Evolutionary conservation across 2,888 invertebrate species (phyloP).

Genomic region (Diplolepis rosae): DNA sequence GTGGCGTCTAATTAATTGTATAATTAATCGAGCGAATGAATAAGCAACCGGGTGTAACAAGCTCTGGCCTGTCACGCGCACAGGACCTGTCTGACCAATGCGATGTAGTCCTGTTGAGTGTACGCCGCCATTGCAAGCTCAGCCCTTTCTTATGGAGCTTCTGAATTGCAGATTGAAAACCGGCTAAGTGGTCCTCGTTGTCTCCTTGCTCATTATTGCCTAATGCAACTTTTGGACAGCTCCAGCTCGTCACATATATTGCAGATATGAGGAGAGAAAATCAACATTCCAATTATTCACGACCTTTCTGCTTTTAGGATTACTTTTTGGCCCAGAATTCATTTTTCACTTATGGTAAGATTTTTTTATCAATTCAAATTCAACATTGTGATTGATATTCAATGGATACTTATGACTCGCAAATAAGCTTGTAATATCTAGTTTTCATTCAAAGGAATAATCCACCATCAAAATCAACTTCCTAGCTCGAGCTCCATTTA

Average conservation of each 20-base stretch:
- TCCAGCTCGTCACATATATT: not conserved
- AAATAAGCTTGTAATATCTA: no score
- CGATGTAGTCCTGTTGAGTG: slow-evolving; percentile 57
- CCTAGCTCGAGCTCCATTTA: no score
- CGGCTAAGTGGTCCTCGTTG: not conserved
- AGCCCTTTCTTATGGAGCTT: slow-evolving; percentile 51
- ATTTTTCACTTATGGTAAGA: no score
- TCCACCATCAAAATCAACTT: no score
- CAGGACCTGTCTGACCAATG: slow-evolving; percentile 56
- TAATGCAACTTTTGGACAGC: slow-evolving; percentile 21
- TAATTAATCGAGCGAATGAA: slow-evolving; percentile 59
- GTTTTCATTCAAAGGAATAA: no score
- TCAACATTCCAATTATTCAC: no score
- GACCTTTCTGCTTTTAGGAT: no score
- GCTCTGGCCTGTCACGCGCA: slow-evolving; percentile 55
- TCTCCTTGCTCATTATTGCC: slow-evolving; percentile 25
- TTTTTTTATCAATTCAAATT: no score
- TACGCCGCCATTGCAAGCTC: slow-evolving; percentile 43
- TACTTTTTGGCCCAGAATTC: no score
- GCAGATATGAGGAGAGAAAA: not conserved
- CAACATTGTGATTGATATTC: no score
- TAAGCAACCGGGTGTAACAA: slow-evolving; percentile 55
- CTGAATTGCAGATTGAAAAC: slow-evolving; percentile 40
- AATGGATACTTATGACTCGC: no score
- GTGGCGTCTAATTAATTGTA: slow-evolving; percentile 57